A percentile compares a stretch with the other conserved stretches of the same genome.
These are phyloP conservation scores for Cephalopachus bancanus DNA, from an alignment of 2,797 vertebrate species.

Conservation along the genomic window DNA sequence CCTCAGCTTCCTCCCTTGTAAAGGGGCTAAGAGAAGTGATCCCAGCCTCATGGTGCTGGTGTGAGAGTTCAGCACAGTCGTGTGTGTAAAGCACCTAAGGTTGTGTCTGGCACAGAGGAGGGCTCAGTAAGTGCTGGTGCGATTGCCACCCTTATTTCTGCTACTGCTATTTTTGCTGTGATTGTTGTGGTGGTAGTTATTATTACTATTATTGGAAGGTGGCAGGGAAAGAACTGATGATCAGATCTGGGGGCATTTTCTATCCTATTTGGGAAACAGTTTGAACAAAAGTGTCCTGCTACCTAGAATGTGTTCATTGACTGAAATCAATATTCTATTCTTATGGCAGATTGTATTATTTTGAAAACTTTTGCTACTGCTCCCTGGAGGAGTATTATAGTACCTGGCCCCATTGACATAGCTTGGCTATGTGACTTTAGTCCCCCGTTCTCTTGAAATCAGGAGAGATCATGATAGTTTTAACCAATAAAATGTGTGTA, in stretches of 20 bases:
- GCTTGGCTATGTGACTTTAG: background rate
- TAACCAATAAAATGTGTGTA: background rate
- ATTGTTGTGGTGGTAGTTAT: background rate
- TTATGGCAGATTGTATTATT: background rate
- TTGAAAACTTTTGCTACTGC: background rate
- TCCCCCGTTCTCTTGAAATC: background rate
- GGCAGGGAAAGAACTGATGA: background rate
- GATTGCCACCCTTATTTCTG: background rate
- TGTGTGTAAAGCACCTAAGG: fast-evolving
- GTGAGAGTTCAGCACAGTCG: background rate
- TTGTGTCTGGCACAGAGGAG: background rate
- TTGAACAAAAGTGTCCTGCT: background rate
- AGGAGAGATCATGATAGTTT: background rate
- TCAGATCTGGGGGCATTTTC: background rate
- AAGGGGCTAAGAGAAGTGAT: background rate
- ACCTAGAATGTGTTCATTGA: background rate
- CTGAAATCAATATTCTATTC: background rate
- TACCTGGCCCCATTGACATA: background rate
- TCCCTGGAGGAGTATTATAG: background rate
- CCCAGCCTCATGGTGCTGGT: background rate
- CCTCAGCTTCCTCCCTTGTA: background rate
- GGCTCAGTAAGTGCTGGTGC: background rate
- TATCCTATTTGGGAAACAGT: background rate
- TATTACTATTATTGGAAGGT: background rate
- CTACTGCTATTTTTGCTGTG: background rate